Conservation (phyloP, 1,140 invertebrate genomes). For the Goniozus legneri region DNA sequence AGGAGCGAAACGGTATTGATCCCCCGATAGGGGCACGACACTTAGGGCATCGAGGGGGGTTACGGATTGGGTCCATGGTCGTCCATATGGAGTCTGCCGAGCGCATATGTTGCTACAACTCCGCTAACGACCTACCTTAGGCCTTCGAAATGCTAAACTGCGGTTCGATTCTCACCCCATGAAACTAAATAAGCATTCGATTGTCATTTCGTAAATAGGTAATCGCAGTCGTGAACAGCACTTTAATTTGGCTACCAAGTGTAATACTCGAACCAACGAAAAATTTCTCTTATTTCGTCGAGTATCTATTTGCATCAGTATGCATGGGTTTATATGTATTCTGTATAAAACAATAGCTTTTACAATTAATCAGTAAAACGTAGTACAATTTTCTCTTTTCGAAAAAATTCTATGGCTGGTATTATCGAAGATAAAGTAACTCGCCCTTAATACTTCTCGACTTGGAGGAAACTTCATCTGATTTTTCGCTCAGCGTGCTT, state of each 20-base stretch:
- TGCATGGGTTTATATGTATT: no score
- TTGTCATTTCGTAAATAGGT: conserved; percentile 47
- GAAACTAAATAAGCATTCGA: conserved; percentile 50
- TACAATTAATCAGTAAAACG: no score
- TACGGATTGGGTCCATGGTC: conserved; percentile 39
- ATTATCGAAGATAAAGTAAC: no score
- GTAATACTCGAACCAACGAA: no score
- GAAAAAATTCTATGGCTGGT: no score
- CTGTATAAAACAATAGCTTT: no score
- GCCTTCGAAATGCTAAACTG: conserved; percentile 51
- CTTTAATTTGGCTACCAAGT: no score
- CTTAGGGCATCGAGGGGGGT: conserved; percentile 26
- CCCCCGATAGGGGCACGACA: conserved; percentile 16
- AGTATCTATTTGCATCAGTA: no score
- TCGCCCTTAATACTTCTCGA: no score
- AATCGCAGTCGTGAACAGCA: conserved; percentile 35
- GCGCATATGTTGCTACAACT: conserved; percentile 55
- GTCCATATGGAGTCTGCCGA: conserved; percentile 54
- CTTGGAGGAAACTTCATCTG: no score
- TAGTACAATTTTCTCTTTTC: no score
- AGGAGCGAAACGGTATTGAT: conserved; percentile 44
- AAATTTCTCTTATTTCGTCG: no score
- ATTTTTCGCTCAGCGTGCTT: conserved; percentile 21
- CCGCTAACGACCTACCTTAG: conserved; percentile 53
- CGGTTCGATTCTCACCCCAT: conserved; percentile 46